Evolutionary conservation across 2,888 invertebrate genomes (phyloP), one percentile per base, ranked within the genome.

Genomic region (Mimas tiliae): DNA sequence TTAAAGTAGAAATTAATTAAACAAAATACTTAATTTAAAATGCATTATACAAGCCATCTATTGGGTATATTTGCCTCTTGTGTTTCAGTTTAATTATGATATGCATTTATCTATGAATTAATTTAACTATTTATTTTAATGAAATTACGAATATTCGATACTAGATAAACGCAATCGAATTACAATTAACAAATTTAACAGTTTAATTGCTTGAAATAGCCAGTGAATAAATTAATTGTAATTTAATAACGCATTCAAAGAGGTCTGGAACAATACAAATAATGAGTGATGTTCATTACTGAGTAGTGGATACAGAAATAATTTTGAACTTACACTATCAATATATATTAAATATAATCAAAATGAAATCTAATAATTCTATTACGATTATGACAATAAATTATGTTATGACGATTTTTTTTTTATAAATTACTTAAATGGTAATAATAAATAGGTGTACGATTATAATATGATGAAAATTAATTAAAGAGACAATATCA

Each of bases 401-500:
- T 91, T 90, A 92, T 90, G 87, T 86, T 85, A 87, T 82, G 79
- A 85, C 87, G 83, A 88, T 87, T 88, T 84, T 52, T 65, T 63
- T 82, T 86, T 87, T 87, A 91, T 89, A 90, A 87, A 82, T 91
- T 91, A 93, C 91, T 91, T 92, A 92, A 90, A 89, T 90, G 63
- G 81, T 91, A 89, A 89, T 89, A 92, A 93, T 93, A 93, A 93
- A 92, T 93, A 93, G 89, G 84, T 80, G 74, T 63, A 78, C 79
- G 89, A 92, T 91, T 91, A 93, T 27, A 27, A 27, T 87, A 91
- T 82, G 87, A 88, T 86, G 82, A 91, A 92, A 86, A 82, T 85
- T 87, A 88, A 86, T 87, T 86, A 93, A 90, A 92, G 91, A 92
- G 91, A 88, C 91, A 91, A 92, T 91, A 93, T 91, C 87, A 88